Conservation (phyloP, 2,113 vertebrate genomes). For the Leptocoma aspasia region DNA sequence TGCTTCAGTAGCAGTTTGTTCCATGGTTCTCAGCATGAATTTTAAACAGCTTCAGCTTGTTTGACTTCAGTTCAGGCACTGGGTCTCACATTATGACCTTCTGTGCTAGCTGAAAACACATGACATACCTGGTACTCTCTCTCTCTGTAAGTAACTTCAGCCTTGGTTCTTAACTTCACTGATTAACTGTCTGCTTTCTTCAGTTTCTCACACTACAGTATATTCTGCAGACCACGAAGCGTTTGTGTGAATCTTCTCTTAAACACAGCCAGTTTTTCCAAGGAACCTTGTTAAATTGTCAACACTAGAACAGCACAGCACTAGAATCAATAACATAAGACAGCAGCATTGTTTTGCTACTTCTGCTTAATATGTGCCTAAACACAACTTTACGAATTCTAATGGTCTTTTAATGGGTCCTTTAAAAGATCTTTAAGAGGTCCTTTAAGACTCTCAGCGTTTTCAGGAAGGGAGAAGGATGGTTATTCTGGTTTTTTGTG, state of each 20-base stretch:
- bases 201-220: not conserved
- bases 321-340: not conserved
- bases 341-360: not conserved
- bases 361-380: not conserved
- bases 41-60: constrained; percentile 6
- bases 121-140: not conserved
- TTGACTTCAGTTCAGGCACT: not conserved
- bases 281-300: constrained; percentile 48
- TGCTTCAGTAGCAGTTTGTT: constrained; percentile 17
- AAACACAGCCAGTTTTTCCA: constrained; percentile 11
- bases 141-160: not conserved
- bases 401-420: not conserved
- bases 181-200: not conserved
- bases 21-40: not conserved
- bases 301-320: not conserved
- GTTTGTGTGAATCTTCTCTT: not conserved
- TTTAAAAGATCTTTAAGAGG: not conserved
- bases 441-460: not conserved
- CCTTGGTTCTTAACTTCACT: not conserved
- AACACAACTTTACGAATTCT: not conserved
- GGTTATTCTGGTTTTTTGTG: not conserved
- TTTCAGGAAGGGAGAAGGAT: not conserved
- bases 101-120: not conserved
- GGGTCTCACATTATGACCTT: not conserved
- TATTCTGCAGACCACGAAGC: not conserved